Evolutionary conservation across 2,797 vertebrate species (phyloP).

Genomic region (Trachops cirrhosus): DNA sequence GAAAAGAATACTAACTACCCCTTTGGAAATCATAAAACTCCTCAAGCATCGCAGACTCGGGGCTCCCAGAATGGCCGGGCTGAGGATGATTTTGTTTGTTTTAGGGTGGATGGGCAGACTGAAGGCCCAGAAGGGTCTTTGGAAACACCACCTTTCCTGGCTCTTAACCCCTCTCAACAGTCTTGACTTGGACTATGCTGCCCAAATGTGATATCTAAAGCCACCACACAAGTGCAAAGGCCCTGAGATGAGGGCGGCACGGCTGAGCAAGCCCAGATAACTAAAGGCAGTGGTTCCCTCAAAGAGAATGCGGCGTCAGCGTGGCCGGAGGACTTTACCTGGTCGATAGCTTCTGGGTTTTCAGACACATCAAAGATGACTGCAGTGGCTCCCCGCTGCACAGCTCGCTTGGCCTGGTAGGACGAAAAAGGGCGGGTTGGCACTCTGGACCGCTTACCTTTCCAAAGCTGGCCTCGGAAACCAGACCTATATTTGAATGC

Average conservation of each 20-base stretch:
- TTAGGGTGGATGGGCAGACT: not conserved
- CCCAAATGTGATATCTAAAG: not conserved
- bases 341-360: constrained; percentile 98
- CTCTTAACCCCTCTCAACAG: not conserved
- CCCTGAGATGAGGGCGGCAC: not conserved
- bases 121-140: not conserved
- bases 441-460: not conserved
- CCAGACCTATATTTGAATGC: not conserved
- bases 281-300: not conserved
- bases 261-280: not conserved
- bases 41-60: not conserved
- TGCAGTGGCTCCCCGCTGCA: constrained; percentile 97
- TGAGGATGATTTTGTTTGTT: not conserved
- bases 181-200: not conserved
- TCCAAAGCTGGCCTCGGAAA: constrained; percentile 22
- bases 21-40: not conserved
- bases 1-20: not conserved
- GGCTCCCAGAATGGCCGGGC: not conserved
- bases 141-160: not conserved
- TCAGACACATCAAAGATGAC: constrained; percentile 99
- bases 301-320: not conserved
- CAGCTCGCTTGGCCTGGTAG: constrained; percentile 94
- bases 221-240: not conserved
- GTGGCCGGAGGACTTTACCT: constrained; percentile 81
- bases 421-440: constrained; percentile 71